Conservation (phyloP, 2,888 invertebrate species). For the Chesias legatella region DNA sequence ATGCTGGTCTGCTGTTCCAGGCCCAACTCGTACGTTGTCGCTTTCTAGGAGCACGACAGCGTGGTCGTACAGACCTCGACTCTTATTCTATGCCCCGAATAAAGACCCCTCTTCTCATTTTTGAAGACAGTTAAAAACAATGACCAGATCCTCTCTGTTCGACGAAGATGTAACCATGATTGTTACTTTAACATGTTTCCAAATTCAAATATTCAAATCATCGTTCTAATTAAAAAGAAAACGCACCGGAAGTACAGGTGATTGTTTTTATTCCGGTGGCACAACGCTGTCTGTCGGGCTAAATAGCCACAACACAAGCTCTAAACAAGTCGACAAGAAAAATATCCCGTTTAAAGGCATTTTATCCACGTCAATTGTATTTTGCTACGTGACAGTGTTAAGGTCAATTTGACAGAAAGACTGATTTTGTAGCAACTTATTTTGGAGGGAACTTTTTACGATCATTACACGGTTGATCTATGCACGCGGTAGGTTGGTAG, state of each 20-base stretch:
- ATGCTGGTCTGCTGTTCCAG: too few species aligned
- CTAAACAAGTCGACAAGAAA: slow-evolving; percentile 17
- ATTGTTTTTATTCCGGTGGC: slow-evolving; percentile 34
- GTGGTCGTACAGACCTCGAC: too few species aligned
- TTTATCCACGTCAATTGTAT: slow-evolving; percentile 43
- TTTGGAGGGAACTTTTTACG: slow-evolving; percentile 9
- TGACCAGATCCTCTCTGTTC: slow-evolving; percentile 24
- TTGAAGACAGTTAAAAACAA: not conserved
- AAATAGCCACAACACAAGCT: slow-evolving; percentile 22
- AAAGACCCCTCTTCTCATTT: too few species aligned
- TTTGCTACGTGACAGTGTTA: slow-evolving; percentile 62
- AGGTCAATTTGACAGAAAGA: slow-evolving; percentile 59
- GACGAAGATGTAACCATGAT: slow-evolving; percentile 35
- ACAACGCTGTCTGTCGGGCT: slow-evolving; percentile 17
- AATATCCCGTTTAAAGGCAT: slow-evolving; percentile 35
- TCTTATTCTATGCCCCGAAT: too few species aligned
- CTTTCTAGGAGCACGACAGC: too few species aligned
- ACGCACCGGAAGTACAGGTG: slow-evolving; percentile 54
- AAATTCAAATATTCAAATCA: slow-evolving; percentile 50
- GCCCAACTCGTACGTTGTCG: too few species aligned
- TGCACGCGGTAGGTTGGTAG: slow-evolving; percentile 62
- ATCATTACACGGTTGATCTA: slow-evolving; percentile 50
- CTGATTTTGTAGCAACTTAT: slow-evolving; percentile 29
- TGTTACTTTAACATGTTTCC: slow-evolving; percentile 33
- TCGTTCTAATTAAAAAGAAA: slow-evolving; percentile 46